A percentile compares a stretch with the other conserved stretches of the same genome.
phyloP scores from a whole-genome alignment of 2,888 invertebrate genomes.

The Athrips mouffetella region DNA sequence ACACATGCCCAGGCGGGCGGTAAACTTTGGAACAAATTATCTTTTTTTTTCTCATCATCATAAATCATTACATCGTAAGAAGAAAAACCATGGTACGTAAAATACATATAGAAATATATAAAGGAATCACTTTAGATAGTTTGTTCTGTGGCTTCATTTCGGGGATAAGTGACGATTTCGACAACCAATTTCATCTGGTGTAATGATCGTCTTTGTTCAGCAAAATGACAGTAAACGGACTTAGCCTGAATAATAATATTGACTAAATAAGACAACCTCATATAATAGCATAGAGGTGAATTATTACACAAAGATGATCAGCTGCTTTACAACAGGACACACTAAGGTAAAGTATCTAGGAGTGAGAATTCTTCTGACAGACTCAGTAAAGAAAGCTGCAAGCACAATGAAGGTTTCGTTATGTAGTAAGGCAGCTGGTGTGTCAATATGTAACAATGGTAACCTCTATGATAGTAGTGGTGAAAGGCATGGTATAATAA shows the following conservation, averaged over 20 bases:
- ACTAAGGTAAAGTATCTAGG: too few relatives aligned
- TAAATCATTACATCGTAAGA: conserved; percentile 34
- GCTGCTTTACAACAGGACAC: too few relatives aligned
- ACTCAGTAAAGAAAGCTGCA: too few relatives aligned
- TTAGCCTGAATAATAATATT: not conserved
- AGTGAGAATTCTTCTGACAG: too few relatives aligned
- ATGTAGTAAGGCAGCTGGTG: too few relatives aligned
- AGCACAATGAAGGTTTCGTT: too few relatives aligned
- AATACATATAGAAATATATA: conserved; percentile 36
- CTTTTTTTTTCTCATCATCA: conserved; percentile 48
- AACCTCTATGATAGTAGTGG: too few relatives aligned
- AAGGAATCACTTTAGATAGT: conserved; percentile 55
- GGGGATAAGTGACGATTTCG: conserved; percentile 50
- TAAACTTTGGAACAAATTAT: conserved; percentile 76
- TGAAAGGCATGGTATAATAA: too few relatives aligned
- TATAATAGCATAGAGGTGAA: too few relatives aligned
- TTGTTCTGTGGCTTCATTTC: conserved; percentile 63
- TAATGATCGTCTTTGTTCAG: conserved; percentile 9
- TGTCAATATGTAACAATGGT: too few relatives aligned
- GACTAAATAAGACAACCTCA: too few relatives aligned
- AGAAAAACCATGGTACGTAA: conserved; percentile 28
- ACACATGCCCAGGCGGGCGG: conserved; percentile 60
- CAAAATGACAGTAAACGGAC: not conserved
- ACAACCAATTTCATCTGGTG: conserved; percentile 58
- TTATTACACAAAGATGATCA: too few relatives aligned